Base-by-base conservation (phyloP, 2,888 invertebrate genomes). In the Shargacucullia verbasci region DNA sequence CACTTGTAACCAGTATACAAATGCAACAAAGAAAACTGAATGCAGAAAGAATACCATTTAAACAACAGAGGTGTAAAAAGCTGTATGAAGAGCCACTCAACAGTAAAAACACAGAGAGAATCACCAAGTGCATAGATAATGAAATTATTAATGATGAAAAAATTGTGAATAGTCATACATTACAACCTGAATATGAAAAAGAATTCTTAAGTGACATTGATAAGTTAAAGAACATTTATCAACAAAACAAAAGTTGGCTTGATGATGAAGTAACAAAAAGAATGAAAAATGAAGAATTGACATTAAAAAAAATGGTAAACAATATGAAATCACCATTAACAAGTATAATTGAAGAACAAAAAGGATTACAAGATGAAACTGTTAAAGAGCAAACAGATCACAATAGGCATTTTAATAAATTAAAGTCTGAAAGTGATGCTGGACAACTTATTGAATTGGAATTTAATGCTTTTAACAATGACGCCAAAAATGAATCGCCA, bases 191-290 rank as follows among this genome's bases (percentile, higher is more conserved):
- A 41, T 83, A 77, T 78, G 91, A 88, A 78, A 90, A 86, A 70
- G 88, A 90, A 15, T 88, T 90, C 73, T 46, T 88, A 25, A 80
- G 64, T 67, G 89, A 91, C 44, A 75, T 92, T 63, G 77, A 85
- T 13, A 90, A 88, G 78, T 78, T 92, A 40, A 88, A 85, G 64
- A 81, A 82, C 74, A 79, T 89, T 59, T 92, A 93, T 68, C 81
- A 88, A 60, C 85, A 91, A 76, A 92, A 92, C 76, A 91, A 88
- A 81, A 86, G 84, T 64, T 91, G 91, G 91, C 69, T 92, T 38
- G 91, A 92, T 83, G 81, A 82, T 50, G 90, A 92, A 80, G 81
- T 91, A 39, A 71, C 79, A 3, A 85, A 80, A 70, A 83, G 89
- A 72, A 64, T 87, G 41, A 84, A 85, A 67, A 55, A 73, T 64